Evolutionary conservation across 2,888 invertebrate genomes (phyloP).

Genomic region (Micropterix aruncella): DNA sequence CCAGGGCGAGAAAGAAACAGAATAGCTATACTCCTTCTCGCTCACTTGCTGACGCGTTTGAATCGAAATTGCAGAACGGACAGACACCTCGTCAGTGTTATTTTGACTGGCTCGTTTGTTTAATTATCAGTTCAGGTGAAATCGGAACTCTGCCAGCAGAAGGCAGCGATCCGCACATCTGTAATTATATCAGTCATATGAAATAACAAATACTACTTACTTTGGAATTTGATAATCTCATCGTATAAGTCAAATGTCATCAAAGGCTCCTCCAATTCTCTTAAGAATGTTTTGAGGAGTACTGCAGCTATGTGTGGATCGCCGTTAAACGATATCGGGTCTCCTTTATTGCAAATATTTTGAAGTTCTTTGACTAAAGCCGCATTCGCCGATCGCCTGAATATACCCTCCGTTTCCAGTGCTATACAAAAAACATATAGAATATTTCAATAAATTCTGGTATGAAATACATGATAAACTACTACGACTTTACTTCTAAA

Average conservation of each 20-base stretch:
- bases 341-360: conserved; percentile 75
- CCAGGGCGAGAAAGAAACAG: too few relatives aligned
- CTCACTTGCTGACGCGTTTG: too few relatives aligned
- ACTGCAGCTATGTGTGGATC: conserved; percentile 92
- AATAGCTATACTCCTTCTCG: too few relatives aligned
- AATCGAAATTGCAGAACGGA: too few relatives aligned
- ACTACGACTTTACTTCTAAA: too few relatives aligned
- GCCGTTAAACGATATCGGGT: conserved; percentile 58
- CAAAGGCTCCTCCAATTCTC: conserved; percentile 84
- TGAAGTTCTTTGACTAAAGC: conserved; percentile 74
- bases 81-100: too few relatives aligned
- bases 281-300: conserved; percentile 84
- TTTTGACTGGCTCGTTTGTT: too few relatives aligned
- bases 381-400: conserved; percentile 84
- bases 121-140: too few relatives aligned
- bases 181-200: background rate
- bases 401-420: conserved; percentile 90
- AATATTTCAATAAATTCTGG: too few relatives aligned
- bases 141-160: background rate
- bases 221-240: conserved; percentile 80
- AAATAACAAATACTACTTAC: conserved; percentile 53
- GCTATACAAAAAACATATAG: too few relatives aligned
- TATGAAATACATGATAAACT: too few relatives aligned
- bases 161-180: background rate
- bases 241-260: conserved; percentile 89